Evolutionary conservation across 2,888 invertebrate genomes (phyloP), one percentile per base, ranked within the genome.

Genomic region (Thumatha senex): DNA sequence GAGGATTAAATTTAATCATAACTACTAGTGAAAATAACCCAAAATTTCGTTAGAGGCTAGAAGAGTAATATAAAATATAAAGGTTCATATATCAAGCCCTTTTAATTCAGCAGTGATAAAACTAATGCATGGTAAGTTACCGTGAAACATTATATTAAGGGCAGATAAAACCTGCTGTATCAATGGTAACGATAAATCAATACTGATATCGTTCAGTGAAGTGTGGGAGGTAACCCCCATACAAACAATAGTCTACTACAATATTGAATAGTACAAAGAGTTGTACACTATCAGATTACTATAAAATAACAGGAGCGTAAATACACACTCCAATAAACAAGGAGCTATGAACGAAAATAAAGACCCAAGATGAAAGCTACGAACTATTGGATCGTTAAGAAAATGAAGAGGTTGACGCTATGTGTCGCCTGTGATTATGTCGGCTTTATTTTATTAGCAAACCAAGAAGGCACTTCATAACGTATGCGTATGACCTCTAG

Each of bases 241-340:
- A 59, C 53, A 67, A 70, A 76, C 77, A 76, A 76, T 71, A 61
- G 61, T 54, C 52, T 53, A 55, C 61, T 59, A 70, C 61, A 71
- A 72, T 64, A 58, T 57, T 51, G 46, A 55, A 31, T 31, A 31
- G 70, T 63, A 70, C 72, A 67, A 70, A 62, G 67, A 55, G 38
- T 54, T 61, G 54, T 61, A 70, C 52, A 60, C 67, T 68, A 76
- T 84, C 75, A 70, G 70, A 75, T 85, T 76, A 78, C 82, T 76
- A 68, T 72, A 24, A 76, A 83, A 76, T 79, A 81, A 85, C 82
- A 84, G 78, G 78, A 82, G 77, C 80, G 81, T 79, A 81, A 80
- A 80, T 71, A 59, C 65, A 81, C 79, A 82, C 69, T 77, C 78
- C 78, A 81, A 76, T 84, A 80, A 80, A 76, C 82, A 82, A 75